These are phyloP conservation scores for Artemia franciscana DNA, from an alignment of 1,140 invertebrate species.

Conservation along the genomic window DNA sequence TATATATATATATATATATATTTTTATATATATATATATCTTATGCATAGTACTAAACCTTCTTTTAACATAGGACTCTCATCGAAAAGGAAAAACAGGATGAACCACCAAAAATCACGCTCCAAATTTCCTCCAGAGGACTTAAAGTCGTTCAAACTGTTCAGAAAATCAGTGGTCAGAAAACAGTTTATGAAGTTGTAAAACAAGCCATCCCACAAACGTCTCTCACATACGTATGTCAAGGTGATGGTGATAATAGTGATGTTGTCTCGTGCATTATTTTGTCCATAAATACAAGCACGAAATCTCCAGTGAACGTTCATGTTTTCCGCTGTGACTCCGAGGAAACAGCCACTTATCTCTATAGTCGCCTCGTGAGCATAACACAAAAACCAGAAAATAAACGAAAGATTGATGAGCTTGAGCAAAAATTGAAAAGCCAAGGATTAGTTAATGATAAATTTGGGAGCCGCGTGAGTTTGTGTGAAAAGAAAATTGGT, in stretches of 20 bases:
- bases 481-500: constrained; percentile 12
- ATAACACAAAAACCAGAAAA: constrained; percentile 63
- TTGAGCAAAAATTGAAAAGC: constrained; percentile 33
- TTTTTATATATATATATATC: background rate
- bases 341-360: constrained; percentile 62
- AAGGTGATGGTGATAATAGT: constrained; percentile 33
- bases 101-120: constrained; percentile 71
- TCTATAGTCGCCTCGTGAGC: constrained; percentile 53
- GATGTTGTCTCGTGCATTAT: constrained; percentile 77
- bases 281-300: constrained; percentile 70
- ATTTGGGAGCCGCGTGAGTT: constrained; percentile 12
- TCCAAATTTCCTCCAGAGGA: constrained; percentile 71
- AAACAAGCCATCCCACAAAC: constrained; percentile 89
- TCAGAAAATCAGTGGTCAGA: constrained; percentile 15
- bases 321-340: constrained; percentile 85
- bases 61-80: constrained; percentile 57
- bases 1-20: background rate
- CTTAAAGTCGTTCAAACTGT: constrained; percentile 68
- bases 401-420: constrained; percentile 54
- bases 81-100: constrained; percentile 55
- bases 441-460: constrained; percentile 20
- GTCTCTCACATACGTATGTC: constrained; percentile 63
- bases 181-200: constrained; percentile 28
- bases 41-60: background rate
- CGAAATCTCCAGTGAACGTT: constrained; percentile 64